phyloP scores from a whole-genome alignment of 2,888 invertebrate genomes.

The Meghimatium bilineatum region DNA sequence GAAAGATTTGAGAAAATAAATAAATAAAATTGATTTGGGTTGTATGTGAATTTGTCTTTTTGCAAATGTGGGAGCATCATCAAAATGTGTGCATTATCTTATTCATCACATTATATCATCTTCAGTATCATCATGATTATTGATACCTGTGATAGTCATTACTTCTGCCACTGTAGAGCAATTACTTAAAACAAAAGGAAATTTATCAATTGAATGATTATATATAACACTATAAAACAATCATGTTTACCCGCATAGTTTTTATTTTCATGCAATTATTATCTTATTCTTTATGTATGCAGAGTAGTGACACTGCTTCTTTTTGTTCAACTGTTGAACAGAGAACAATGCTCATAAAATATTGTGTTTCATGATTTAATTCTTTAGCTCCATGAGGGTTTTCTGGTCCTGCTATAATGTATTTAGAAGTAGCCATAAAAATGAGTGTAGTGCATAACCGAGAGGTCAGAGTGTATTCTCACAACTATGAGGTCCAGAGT shows the following conservation, averaged over 20 bases:
- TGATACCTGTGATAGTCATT: background rate
- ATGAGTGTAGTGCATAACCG: too few relatives aligned
- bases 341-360: background rate
- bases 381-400: too few relatives aligned
- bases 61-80: background rate
- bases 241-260: background rate
- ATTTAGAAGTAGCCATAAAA: too few relatives aligned
- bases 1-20: too few relatives aligned
- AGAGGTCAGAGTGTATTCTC: too few relatives aligned
- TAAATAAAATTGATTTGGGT: too few relatives aligned
- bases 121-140: background rate
- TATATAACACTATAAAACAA: background rate
- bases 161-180: background rate
- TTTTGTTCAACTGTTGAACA: background rate
- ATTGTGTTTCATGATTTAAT: too few relatives aligned
- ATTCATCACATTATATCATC: background rate
- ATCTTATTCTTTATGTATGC: background rate
- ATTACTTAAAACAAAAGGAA: background rate
- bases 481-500: too few relatives aligned
- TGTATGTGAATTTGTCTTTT: too few relatives aligned
- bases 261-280: background rate
- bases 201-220: background rate
- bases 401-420: too few relatives aligned
- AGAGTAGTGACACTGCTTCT: background rate
- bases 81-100: background rate